Conservation (phyloP, 2,888 invertebrate species). For the Hirtodrosophila duncani region DNA sequence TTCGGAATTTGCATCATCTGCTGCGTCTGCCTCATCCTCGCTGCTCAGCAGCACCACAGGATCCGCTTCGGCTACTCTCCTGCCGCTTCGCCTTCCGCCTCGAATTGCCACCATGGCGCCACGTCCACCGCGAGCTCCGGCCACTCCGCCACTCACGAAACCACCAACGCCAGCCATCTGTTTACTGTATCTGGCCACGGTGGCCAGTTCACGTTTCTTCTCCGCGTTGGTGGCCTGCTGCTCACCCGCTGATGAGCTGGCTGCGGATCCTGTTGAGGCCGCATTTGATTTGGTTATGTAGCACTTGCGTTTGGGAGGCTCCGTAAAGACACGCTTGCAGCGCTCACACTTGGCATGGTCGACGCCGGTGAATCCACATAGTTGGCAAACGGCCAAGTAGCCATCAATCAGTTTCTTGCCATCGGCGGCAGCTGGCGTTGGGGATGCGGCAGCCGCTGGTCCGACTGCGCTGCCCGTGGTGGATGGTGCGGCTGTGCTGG, state of each 20-base stretch:
- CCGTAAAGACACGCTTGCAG: constrained; percentile 85
- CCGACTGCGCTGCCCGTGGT: constrained; percentile 59
- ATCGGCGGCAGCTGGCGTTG: constrained; percentile 63
- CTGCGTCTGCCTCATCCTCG: constrained; percentile 83
- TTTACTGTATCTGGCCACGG: constrained; percentile 29
- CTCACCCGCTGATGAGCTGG: constrained; percentile 20
- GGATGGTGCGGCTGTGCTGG: constrained; percentile 10
- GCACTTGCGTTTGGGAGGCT: constrained; percentile 82
- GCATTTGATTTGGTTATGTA: constrained; percentile 56
- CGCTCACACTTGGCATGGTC: constrained; percentile 89
- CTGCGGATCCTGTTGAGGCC: constrained; percentile 18
- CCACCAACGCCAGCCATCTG: constrained; percentile 34
- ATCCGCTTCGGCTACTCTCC: constrained; percentile 82
- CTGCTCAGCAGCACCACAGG: constrained; percentile 85
- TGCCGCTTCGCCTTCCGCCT: constrained; percentile 75
- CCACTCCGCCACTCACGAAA: not conserved
- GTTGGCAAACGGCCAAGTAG: constrained; percentile 87
- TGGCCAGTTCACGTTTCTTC: constrained; percentile 58
- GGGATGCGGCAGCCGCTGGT: constrained; percentile 11
- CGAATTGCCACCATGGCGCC: constrained; percentile 65
- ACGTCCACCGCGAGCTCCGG: constrained; percentile 29
- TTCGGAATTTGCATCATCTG: constrained; percentile 67
- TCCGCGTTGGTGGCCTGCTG: constrained; percentile 42
- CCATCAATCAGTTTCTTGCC: constrained; percentile 85
- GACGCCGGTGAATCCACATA: constrained; percentile 88